phyloP scores from a whole-genome alignment of 2,888 invertebrate genomes.

The Eucera pruinosa region DNA sequence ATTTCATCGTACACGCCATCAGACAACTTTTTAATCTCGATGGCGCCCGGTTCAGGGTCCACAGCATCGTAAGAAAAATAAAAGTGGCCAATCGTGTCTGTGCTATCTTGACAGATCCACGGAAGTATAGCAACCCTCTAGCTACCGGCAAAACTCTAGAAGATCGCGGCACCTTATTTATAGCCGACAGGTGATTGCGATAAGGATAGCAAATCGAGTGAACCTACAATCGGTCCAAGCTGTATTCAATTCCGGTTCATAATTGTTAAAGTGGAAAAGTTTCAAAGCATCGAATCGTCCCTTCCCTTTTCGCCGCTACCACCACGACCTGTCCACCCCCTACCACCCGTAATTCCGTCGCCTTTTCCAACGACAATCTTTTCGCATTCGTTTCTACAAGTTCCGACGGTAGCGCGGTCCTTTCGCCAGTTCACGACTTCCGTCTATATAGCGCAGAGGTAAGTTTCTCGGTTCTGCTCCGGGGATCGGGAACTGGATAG shows the following conservation, averaged over 20 bases:
- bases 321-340: conserved; percentile 8
- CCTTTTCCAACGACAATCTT: conserved; percentile 29
- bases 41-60: not conserved
- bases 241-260: conserved; percentile 81
- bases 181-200: conserved; percentile 77
- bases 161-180: conserved; percentile 76
- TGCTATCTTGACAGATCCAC: conserved; percentile 49
- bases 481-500: conserved; percentile 21
- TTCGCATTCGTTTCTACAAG: conserved; percentile 64
- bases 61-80: conserved; percentile 21
- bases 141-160: conserved; percentile 52
- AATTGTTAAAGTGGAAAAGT: conserved; percentile 82
- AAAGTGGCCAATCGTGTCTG: conserved; percentile 39
- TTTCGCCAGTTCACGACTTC: conserved; percentile 72
- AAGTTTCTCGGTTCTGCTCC: conserved; percentile 56
- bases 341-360: not conserved
- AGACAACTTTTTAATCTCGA: conserved; percentile 32
- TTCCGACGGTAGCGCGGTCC: conserved; percentile 58
- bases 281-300: conserved; percentile 74
- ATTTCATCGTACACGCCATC: not conserved
- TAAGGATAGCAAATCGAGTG: conserved; percentile 80
- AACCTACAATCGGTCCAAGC: conserved; percentile 77
- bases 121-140: conserved; percentile 6
- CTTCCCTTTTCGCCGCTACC: conserved; percentile 20
- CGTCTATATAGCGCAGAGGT: conserved; percentile 55